Evolutionary conservation across 2,888 invertebrate genomes (phyloP), one percentile per base, ranked within the genome.

Genomic region (Drosophila ochracea): DNA sequence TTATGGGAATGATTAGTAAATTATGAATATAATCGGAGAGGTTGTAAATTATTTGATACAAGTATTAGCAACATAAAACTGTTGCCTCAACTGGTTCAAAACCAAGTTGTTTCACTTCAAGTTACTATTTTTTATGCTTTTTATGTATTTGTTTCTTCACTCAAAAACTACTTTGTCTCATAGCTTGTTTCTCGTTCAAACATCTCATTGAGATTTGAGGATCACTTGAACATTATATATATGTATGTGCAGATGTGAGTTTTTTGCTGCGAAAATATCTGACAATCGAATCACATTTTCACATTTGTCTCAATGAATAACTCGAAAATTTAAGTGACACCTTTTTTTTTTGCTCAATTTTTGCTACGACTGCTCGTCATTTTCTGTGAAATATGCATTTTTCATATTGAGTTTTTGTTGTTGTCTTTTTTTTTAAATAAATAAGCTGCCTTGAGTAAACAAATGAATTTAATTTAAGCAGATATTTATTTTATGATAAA

Each of bases 11-110:
- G 41, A 33, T 64, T 60, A 28, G 68, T 59, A 70, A 69, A 30
- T 69, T 70, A 69, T 69, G 71, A 70, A 70, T 58, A 59, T 59
- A 59, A 59, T 41, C 60, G 21, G 30, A 52, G 60, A 37, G 68
- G 37, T 39, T 49, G n/a, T 57, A 33, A 68, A 30, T 28, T 49
- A 55, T 55, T 50, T 55, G 55, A 68, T 55, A 57, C 19, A 68
- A 41, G 28, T 69, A 41, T 69, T 41, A 58, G 4, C 11, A 35
- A 35, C 49, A 68, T 68, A 35, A 50, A 43, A 63, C 43, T 58
- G 10, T n/a, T 61, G 53, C 11, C 55, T 19, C 31, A 69, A 68
- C 68, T 58, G 70, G 68, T 69, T 69, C 43, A 70, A 25, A 37
- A 31, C 19, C n/a, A 28, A 68, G 41, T 37, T 35, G 6, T 19